Evolutionary conservation across 2,797 vertebrate species (phyloP).

Genomic region (Ctenopoma kingsleyae): DNA sequence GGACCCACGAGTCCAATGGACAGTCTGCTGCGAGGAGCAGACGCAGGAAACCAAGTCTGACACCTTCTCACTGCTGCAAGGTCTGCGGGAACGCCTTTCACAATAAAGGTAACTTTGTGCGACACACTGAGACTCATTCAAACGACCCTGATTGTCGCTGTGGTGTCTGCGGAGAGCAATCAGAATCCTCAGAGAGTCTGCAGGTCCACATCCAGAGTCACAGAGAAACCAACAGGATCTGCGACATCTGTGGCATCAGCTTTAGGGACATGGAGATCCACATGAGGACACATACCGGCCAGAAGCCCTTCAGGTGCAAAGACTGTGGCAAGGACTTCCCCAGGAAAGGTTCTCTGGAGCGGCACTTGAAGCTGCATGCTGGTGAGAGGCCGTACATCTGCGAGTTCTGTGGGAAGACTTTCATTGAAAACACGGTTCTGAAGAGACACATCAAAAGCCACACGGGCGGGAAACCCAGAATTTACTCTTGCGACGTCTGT

Average conservation of each 20-base stretch:
- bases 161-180: conserved; percentile 58
- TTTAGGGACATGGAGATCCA: conserved; percentile 70
- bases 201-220: conserved; percentile 63
- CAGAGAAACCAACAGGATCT: conserved; percentile 52
- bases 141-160: conserved; percentile 32
- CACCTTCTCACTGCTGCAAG: conserved; percentile 51
- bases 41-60: conserved; percentile 29
- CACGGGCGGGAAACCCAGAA: conserved; percentile 58
- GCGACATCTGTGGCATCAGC: conserved; percentile 59
- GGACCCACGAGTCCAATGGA: conserved; percentile 15
- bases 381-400: conserved; percentile 71
- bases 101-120: conserved; percentile 63
- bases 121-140: conserved; percentile 64
- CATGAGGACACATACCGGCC: conserved; percentile 58
- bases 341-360: conserved; percentile 66
- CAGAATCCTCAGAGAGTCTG: conserved; percentile 34
- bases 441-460: conserved; percentile 75
- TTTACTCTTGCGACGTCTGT: conserved; percentile 67
- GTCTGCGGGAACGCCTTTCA: conserved; percentile 58
- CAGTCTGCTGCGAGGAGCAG: not conserved
- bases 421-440: conserved; percentile 64
- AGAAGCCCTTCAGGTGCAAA: conserved; percentile 67
- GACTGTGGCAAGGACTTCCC: conserved; percentile 76
- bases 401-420: conserved; percentile 76
- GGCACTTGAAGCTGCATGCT: conserved; percentile 67